Base-by-base conservation (phyloP, 2,113 vertebrate species). In the Cromileptes altivelis region DNA sequence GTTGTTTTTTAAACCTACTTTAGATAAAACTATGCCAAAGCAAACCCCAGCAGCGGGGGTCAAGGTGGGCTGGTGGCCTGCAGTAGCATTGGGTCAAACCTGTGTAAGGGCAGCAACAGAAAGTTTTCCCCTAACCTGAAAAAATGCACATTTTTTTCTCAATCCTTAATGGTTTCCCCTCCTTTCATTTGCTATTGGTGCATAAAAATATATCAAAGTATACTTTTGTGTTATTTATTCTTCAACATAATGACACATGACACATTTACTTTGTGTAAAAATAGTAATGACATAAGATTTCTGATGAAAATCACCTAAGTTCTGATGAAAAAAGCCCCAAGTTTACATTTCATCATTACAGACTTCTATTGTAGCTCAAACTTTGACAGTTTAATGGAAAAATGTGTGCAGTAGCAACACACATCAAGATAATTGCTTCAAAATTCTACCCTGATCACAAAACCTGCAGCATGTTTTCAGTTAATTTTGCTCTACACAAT, bases 291-390 rank as follows among this genome's bases (percentile, higher is more conserved):
- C 19, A 53, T 30, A 27, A 42, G 6, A 27, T 53, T 25, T 70
- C 40, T 42, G 37, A 77, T 50, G 30, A 18, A 71, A 47, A 65
- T 15, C 50, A n/a, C n/a, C 3, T 17, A 8, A 37, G 7, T 2
- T 69, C 25, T 23, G 12, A 58, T 71, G n/a, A 73, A 80, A 45
- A 30, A 78, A 47, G 10, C 15, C 4, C 18, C 49, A 13, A 45
- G 27, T 77, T 58, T 79, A n/a, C 18, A 64, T 89, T 58, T 76
- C 11, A 74, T 76, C 37, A 62, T 70, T 65, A 30, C 30, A 62
- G 49, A 57, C 50, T 1, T 42, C 56, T 10, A 37, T 55, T 68
- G 56, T 50, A 23, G 23, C 63, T 77, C 19, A 5, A 81, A 69
- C 49, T 70, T 58, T 78, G 64, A 78, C 70, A 76, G 57, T 65